These are phyloP conservation scores for Haliaeetus leucogaster DNA, from an alignment of 2,113 vertebrate genomes.

Conservation along the genomic window DNA sequence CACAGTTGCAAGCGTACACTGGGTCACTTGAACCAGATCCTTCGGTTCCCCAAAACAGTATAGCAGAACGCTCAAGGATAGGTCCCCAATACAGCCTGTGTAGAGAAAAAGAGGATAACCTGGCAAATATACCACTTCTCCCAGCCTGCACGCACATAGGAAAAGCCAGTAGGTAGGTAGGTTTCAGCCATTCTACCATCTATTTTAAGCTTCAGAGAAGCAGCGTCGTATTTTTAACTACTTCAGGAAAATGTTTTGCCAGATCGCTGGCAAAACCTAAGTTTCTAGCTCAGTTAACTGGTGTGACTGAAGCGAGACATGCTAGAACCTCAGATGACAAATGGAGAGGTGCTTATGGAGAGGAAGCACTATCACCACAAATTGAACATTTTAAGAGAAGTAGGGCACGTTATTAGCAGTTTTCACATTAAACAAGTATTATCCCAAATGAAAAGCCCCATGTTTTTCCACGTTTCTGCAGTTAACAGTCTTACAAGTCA, in stretches of 20 bases:
- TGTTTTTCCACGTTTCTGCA: background rate
- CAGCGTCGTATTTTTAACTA: background rate
- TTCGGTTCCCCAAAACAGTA: background rate
- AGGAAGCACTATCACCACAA: background rate
- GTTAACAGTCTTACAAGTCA: accelerated
- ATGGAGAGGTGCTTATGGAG: background rate
- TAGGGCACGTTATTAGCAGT: background rate
- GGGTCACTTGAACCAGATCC: background rate
- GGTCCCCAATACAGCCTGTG: background rate
- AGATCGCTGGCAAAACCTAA: background rate
- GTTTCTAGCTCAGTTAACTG: background rate
- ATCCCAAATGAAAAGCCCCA: background rate
- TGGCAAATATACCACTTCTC: background rate
- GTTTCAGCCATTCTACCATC: background rate
- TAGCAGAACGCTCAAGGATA: background rate
- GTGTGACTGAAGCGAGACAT: background rate
- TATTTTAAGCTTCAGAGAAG: background rate
- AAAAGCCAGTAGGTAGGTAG: background rate
- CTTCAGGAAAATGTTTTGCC: background rate
- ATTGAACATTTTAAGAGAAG: accelerated
- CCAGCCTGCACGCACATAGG: accelerated
- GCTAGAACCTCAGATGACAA: background rate
- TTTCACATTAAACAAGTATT: background rate
- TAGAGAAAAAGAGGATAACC: background rate
- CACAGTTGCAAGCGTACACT: background rate